Percentiles rank a stretch among this genome's conserved stretches.
phyloP scores from a whole-genome alignment of 2,797 vertebrate genomes.

The Myotis pilosus region DNA sequence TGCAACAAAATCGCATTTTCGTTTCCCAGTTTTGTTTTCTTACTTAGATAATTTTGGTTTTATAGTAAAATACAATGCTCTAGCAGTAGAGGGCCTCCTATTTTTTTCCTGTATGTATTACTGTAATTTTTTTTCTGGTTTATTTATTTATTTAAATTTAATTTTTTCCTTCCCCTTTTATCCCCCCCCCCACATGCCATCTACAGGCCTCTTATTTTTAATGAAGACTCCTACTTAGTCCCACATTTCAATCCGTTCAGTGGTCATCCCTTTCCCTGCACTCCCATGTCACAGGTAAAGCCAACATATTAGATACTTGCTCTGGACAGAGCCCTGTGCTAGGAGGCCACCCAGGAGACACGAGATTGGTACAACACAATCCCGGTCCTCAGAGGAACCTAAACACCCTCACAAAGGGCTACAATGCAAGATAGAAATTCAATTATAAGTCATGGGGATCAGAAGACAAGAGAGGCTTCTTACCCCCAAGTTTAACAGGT shows the following conservation, averaged over 20 bases:
- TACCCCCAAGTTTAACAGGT: not conserved
- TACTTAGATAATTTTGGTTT: not conserved
- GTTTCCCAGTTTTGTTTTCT: not conserved
- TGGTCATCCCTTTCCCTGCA: not conserved
- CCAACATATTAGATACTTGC: fast-evolving
- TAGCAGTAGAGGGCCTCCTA: not conserved
- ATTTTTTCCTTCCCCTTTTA: not conserved
- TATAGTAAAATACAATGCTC: not conserved
- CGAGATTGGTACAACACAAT: not conserved
- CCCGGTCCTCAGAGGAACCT: not conserved
- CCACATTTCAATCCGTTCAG: not conserved
- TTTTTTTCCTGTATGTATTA: not conserved
- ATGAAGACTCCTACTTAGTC: not conserved
- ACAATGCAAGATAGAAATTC: not conserved
- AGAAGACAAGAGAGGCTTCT: not conserved
- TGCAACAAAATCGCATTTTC: not conserved
- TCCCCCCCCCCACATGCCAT: not conserved
- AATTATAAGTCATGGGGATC: not conserved
- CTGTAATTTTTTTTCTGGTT: not conserved
- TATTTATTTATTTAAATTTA: not conserved
- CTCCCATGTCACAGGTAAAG: not conserved
- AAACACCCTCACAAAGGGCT: not conserved
- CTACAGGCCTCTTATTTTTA: not conserved
- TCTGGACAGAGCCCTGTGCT: not conserved
- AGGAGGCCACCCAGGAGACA: not conserved